Evolutionary conservation across 1,140 invertebrate genomes (phyloP), one percentile per base, ranked within the genome.

Genomic region (Sipha flava): DNA sequence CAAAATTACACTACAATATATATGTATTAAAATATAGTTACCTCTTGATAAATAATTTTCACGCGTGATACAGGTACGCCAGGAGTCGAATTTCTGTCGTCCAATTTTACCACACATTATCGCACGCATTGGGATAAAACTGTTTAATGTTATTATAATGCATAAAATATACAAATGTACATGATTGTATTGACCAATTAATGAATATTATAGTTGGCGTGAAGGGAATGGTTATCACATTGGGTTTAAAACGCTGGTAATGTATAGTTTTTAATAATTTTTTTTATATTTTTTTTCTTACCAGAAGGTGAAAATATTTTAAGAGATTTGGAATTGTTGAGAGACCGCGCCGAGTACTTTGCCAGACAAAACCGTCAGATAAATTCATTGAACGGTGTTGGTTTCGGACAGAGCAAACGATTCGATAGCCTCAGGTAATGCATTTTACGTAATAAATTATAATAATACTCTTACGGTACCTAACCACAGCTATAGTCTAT

Each of bases 291-390:
- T 45, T 79, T 47, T 70, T 31, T 31, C 21, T 75, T 79, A 70
- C 3, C 82, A 84, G 83, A 83, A 37, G 82, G 82, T 9, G 82
- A 82, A 23, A 82, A 84, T 79, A 79, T 84, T 12, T 73, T 84
- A 45, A 81, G 83, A 49, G 81, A 83, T 64, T 68, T 82, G 66
- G 81, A 83, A 26, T 75, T 54, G 10, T 79, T 82, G 21, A 62
- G 79, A 40, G 80, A 82, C 26, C 80, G 81, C 10, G 81, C 66
- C 0, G 75, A 80, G 29, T 43, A 77, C 10, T 73, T 70, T 18
- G 81, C 77, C 7, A 64, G 80, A n/a, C 79, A 66, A 70, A 49
- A n/a, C 40, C 64, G 81, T 43, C 79, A 80, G 81, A 70, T 83
- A 1, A 83, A 84, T 75, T 81, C 83, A 0, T 81, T 84, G 31